Base-by-base conservation (phyloP, 1,140 invertebrate genomes). In the Drosophila ficusphila region DNA sequence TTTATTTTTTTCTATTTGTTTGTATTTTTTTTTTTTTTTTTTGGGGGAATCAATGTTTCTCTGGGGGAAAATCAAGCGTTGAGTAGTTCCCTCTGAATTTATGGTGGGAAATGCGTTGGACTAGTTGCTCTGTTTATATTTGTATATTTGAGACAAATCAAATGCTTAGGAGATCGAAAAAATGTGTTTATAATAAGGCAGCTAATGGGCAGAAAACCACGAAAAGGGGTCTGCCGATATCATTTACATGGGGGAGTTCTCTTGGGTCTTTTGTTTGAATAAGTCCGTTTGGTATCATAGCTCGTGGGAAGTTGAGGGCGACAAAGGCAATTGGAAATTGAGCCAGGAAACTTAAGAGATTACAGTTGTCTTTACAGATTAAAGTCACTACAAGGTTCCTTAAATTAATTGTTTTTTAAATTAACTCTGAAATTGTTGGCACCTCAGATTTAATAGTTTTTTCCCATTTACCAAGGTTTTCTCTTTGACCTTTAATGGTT, bases 151-250 rank as follows among this genome's bases (percentile, higher is more conserved):
- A 68, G 76, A 73, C 53, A 58, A 77, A 82, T 77, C 78, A 77
- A 82, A 56, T 48, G 46, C 49, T 56, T 34, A 51, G 47, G 44
- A 53, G 69, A 77, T 60, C 33, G 44, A 65, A 65, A 54, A 83
- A 82, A 82, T 82, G 79, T 82, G 78, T 83, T 82, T 64, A 44
- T 82, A 82, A 82, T 82, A 82, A 82, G 76, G 34, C 71, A 69
- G 79, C 79, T 82, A 83, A 82, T 83, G 71, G 79, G 52, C 42
- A 12, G 31, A 48, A 33, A 49, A 31, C 54, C 68, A 82, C 58
- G 44, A 77, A 36, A 81, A 73, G 73, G 78, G 78, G 61, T 82
- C 61, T 49, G 47, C 41, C 60, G 21, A 67, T 81, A 81, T 81
- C 78, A 69, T 9, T 81, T 77, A 68, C 78, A 51, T 29, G 2